Conservation (phyloP, 1,140 invertebrate genomes). For the Diabrotica undecimpunctata region DNA sequence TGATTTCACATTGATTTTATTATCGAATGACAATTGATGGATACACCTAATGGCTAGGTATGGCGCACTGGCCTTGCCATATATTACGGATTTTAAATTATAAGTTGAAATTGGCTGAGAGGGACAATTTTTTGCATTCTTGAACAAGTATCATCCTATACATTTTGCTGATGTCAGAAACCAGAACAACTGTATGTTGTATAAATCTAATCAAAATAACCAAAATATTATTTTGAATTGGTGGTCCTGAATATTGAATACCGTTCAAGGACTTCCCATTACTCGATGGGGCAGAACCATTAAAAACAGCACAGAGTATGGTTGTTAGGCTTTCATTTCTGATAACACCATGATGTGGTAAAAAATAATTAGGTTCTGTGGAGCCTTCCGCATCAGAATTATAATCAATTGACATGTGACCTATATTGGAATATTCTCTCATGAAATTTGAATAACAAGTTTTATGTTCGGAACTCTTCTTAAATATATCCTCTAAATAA, state of each 20-base stretch:
- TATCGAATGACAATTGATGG: conserved; percentile 11
- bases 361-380: conserved; percentile 27
- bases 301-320: conserved; percentile 43
- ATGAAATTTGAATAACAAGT: conserved; percentile 1
- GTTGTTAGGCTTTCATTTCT: conserved; percentile 35
- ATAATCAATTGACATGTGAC: conserved; percentile 4
- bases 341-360: conserved; percentile 45
- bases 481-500: too few species aligned
- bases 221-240: conserved; percentile 35
- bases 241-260: conserved; percentile 33
- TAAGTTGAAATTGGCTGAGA: conserved; percentile 29
- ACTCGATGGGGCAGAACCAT: conserved; percentile 36
- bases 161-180: conserved; percentile 48
- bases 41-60: conserved; percentile 29
- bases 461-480: too few species aligned
- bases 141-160: conserved; percentile 44
- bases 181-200: conserved; percentile 41
- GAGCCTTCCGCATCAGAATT: not conserved
- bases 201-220: conserved; percentile 48
- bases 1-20: not conserved
- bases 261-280: conserved; percentile 39
- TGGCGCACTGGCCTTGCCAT: conserved; percentile 32
- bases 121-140: conserved; percentile 30
- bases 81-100: conserved; percentile 40
- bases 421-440: conserved; percentile 9